Percentiles rank a stretch among this genome's conserved stretches.
phyloP scores from a whole-genome alignment of 2,888 invertebrate genomes.

The Andrena camellia region DNA sequence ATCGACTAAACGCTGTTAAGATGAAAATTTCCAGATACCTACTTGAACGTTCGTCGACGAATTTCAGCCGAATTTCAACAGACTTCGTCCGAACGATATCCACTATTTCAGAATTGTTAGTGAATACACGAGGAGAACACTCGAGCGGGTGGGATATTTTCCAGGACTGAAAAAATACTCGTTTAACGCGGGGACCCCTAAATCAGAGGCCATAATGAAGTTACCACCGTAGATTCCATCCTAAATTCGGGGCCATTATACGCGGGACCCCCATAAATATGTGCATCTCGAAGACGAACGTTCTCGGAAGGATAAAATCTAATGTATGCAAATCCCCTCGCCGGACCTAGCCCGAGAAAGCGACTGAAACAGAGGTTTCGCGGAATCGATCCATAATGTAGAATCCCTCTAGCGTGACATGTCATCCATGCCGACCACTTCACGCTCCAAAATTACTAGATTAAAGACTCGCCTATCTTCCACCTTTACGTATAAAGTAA shows the following conservation, averaged over 20 bases:
- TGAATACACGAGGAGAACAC: neutral
- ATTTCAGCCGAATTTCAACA: too few species aligned
- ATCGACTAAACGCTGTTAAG: neutral
- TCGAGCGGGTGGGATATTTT: slow-evolving; percentile 4
- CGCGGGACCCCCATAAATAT: slow-evolving; percentile 79
- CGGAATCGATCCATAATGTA: slow-evolving; percentile 75
- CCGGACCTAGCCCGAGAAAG: slow-evolving; percentile 62
- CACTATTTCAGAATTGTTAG: neutral
- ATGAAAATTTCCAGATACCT: neutral
- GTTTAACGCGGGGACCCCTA: slow-evolving; percentile 23
- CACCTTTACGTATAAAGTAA: neutral
- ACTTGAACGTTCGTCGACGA: too few species aligned
- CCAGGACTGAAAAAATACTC: slow-evolving; percentile 9
- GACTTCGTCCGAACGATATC: neutral
- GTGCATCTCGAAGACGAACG: slow-evolving; percentile 79
- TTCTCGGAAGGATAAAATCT: slow-evolving; percentile 85
- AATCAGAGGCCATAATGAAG: slow-evolving; percentile 67
- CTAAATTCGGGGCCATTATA: slow-evolving; percentile 71
- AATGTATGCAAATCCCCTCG: slow-evolving; percentile 84
- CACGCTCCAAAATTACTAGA: slow-evolving; percentile 22
- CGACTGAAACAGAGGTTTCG: slow-evolving; percentile 73
- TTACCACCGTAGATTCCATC: slow-evolving; percentile 71
- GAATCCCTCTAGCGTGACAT: slow-evolving; percentile 27
- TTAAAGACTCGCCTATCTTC: neutral
- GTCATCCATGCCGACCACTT: slow-evolving; percentile 23